Evolutionary conservation across 2,797 vertebrate genomes (phyloP).

Genomic region (Mus spretus): DNA sequence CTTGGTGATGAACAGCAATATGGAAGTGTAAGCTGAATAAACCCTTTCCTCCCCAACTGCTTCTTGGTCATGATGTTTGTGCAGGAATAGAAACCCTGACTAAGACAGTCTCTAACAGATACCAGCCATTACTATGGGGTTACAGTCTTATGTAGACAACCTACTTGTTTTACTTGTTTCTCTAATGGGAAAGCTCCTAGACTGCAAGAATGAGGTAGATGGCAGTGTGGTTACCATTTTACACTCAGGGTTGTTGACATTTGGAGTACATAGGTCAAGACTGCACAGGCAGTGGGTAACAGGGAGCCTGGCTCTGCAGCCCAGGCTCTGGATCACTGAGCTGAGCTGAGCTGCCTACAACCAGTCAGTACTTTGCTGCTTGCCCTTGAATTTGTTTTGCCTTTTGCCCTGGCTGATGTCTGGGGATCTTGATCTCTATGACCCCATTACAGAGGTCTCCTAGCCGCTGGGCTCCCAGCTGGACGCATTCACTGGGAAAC

Average conservation of each 20-base stretch:
- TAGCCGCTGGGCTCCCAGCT: background rate
- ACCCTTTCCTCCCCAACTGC: no score
- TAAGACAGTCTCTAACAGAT: background rate
- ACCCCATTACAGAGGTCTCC: background rate
- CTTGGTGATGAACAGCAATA: no score
- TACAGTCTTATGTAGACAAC: background rate
- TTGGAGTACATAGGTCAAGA: background rate
- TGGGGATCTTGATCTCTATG: background rate
- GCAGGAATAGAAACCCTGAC: no score
- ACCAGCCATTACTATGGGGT: background rate
- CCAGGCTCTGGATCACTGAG: background rate
- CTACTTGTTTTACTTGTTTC: conserved; percentile 23
- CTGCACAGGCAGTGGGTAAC: background rate
- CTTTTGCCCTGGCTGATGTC: background rate
- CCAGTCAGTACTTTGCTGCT: background rate
- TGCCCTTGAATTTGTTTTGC: background rate
- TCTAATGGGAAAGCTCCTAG: background rate
- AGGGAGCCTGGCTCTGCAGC: background rate
- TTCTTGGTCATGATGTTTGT: no score
- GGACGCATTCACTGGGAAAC: background rate
- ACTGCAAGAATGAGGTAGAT: background rate
- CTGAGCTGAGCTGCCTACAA: background rate
- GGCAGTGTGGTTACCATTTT: background rate
- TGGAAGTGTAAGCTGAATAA: no score
- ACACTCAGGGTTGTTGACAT: background rate